Evolutionary conservation across 2,797 vertebrate species (phyloP).

Genomic region (Bradypus variegatus): DNA sequence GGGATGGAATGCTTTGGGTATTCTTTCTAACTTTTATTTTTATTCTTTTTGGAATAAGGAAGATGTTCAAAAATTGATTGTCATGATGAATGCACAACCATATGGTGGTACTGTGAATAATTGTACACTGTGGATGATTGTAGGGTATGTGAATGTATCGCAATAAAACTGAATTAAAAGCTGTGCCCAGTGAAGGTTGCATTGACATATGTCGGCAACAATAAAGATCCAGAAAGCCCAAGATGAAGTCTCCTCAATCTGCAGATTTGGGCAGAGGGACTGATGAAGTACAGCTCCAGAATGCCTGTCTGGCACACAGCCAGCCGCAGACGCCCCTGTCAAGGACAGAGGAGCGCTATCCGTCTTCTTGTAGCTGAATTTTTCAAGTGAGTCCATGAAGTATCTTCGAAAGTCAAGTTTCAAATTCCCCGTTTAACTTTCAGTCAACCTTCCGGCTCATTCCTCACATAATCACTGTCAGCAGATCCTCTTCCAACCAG

Average conservation of each 20-base stretch:
- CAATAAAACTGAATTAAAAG: neutral
- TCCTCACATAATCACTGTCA: neutral
- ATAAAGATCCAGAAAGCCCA: neutral
- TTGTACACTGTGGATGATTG: too few species aligned
- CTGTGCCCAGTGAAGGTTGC: neutral
- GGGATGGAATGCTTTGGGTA: too few species aligned
- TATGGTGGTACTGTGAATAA: too few species aligned
- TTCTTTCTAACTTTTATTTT: too few species aligned
- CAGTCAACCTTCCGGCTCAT: neutral
- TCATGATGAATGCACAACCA: too few species aligned
- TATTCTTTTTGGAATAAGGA: too few species aligned
- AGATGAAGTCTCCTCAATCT: rapidly evolving
- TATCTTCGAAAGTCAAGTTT: neutral
- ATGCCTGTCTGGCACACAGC: neutral
- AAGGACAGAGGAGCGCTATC: neutral
- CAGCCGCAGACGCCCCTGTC: neutral
- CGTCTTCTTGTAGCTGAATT: neutral
- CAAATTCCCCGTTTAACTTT: neutral
- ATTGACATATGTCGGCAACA: neutral
- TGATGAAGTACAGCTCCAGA: neutral
- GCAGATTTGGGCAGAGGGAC: neutral
- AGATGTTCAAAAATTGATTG: too few species aligned
- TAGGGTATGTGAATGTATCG: too few species aligned
- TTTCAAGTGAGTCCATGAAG: neutral
- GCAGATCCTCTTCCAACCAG: neutral